Conservation (phyloP, 2,888 invertebrate genomes). For the Amorpha juglandis region DNA sequence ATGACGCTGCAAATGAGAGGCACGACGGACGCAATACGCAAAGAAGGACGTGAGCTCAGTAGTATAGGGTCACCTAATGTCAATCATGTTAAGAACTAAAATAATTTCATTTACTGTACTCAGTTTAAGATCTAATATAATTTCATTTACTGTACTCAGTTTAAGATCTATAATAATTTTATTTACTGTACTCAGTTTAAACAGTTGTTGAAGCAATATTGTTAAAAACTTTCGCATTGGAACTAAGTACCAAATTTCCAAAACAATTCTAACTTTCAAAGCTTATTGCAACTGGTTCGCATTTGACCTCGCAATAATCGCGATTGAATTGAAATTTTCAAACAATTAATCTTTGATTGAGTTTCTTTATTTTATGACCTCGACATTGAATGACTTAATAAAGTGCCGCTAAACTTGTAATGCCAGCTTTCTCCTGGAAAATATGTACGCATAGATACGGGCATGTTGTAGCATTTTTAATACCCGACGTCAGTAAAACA, state of each 20-base stretch:
- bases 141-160: no score
- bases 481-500: no score
- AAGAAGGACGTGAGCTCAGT: no score
- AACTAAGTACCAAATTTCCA: background rate
- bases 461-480: background rate
- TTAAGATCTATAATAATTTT: no score
- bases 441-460: background rate
- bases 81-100: no score
- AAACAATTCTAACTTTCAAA: background rate
- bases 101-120: no score
- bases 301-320: conserved; percentile 8
- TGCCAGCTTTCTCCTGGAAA: conserved; percentile 16
- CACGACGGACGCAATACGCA: conserved; percentile 14
- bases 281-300: conserved; percentile 16
- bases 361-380: conserved; percentile 8
- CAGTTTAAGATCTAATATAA: no score
- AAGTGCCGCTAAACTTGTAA: background rate
- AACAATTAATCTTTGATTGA: conserved; percentile 4
- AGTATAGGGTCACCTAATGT: no score
- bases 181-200: no score
- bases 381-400: conserved; percentile 4
- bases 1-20: conserved; percentile 21
- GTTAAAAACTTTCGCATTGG: background rate
- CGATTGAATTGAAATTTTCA: conserved; percentile 4
- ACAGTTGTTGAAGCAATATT: background rate